Percentiles rank a stretch among this genome's conserved stretches.
These are phyloP conservation scores for Lucilia sericata DNA, from an alignment of 1,140 invertebrate species.

Conservation along the genomic window DNA sequence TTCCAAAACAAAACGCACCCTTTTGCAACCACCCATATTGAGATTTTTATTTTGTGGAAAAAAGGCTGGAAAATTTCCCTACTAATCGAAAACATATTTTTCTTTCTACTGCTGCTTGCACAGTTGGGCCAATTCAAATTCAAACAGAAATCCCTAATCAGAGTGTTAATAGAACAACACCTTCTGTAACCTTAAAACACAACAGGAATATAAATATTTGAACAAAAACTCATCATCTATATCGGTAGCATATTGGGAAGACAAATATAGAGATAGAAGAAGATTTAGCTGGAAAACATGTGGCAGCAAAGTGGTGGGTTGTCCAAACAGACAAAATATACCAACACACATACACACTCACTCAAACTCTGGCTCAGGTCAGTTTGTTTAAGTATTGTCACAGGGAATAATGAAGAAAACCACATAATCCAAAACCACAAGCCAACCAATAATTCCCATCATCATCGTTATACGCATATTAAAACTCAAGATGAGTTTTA, in stretches of 20 bases:
- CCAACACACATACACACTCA: background rate
- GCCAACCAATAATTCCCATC: constrained; percentile 6
- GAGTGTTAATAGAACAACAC: constrained; percentile 29
- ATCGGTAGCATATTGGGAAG: background rate
- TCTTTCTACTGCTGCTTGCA: background rate
- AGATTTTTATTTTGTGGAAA: background rate
- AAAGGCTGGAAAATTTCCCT: constrained; percentile 23
- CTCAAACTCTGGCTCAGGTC: background rate
- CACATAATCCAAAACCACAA: constrained; percentile 23
- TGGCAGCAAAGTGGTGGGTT: background rate
- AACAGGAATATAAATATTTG: constrained; percentile 9
- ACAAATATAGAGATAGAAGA: background rate
- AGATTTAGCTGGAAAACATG: background rate
- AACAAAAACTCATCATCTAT: background rate
- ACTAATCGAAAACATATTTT: constrained; percentile 27
- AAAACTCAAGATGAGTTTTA: background rate
- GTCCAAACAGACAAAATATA: background rate
- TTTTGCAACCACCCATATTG: constrained; percentile 24
- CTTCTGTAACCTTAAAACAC: background rate
- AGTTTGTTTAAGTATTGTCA: background rate
- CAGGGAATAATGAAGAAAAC: background rate
- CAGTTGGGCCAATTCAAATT: constrained; percentile 20
- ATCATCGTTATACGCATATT: constrained; percentile 29
- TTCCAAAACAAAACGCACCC: constrained; percentile 9
- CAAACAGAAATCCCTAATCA: constrained; percentile 26